Evolutionary conservation across 2,797 vertebrate species (phyloP).

Genomic region (Lithobates pipiens): DNA sequence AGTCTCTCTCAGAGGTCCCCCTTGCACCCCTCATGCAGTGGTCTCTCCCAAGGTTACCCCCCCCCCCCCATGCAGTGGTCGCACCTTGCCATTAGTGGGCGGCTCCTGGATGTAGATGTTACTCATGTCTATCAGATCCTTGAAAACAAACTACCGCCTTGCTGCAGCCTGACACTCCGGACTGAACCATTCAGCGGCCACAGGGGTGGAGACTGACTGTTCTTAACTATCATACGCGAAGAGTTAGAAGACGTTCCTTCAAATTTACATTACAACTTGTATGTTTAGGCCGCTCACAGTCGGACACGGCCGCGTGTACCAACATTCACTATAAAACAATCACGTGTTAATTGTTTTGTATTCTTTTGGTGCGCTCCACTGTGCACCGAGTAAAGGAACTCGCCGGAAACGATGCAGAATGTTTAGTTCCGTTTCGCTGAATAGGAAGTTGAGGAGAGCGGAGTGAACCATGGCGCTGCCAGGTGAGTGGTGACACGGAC

Average conservation of each 20-base stretch:
- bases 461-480: constrained; percentile 71
- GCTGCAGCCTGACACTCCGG: constrained; percentile 21
- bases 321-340: not conserved
- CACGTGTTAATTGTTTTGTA: too few species aligned
- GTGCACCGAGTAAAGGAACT: constrained; percentile 29
- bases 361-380: constrained; percentile 3
- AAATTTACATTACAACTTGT: not conserved
- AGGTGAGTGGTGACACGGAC: constrained; percentile 64
- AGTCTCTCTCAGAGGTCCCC: too few species aligned
- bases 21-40: too few species aligned
- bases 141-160: constrained; percentile 47
- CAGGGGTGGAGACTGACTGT: not conserved
- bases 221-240: not conserved
- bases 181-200: not conserved
- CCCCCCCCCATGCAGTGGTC: not conserved
- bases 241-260: not conserved
- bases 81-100: constrained; percentile 94
- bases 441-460: too few species aligned
- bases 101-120: constrained; percentile 98
- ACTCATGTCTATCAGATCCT: constrained; percentile 81
- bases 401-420: not conserved
- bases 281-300: not conserved
- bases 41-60: too few species aligned
- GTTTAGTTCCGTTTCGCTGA: fast-evolving
- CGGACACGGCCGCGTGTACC: too few species aligned